Base-by-base conservation (phyloP, 1,140 invertebrate genomes). In the Trichoplusia ni region DNA sequence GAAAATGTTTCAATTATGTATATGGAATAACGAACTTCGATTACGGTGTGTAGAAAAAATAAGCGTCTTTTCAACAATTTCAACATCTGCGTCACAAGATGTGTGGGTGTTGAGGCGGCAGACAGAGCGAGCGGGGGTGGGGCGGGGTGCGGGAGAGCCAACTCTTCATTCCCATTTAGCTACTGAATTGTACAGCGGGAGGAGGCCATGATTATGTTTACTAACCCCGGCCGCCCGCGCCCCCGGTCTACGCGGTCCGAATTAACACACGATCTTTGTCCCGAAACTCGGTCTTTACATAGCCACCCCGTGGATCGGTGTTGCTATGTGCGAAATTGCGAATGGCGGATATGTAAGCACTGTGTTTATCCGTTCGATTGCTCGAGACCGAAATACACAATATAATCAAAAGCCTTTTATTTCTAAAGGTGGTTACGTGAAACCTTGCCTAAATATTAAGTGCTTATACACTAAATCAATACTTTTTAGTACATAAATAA, bases 151-250 rank as follows among this genome's bases (percentile, higher is more conserved):
- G 58, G 73, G 67, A 49, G 60, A 64, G 69, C 64, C 60, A 76
- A 76, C 80, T 85, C 79, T 86, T 85, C 80, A 82, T 82, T 86
- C 85, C 81, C 77, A 84, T 86, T 89, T 84, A 84, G 81, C 82
- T 81, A 81, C 76, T 85, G 83, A 82, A 86, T 82, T 85, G 82
- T 87, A 86, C 72, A 77, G 79, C 77, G 85, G 79, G 81, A 75
- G 80, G 79, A 78, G 79, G 76, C 82, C 84, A 86, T 81, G 82
- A 88, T 85, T 82, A 85, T 88, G 84, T 89, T 86, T 89, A 89
- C 82, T 82, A 83, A 81, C 79, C 80, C 79, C 78, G 76, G 66
- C 75, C 76, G 62, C 69, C 73, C 76, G 66, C 72, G 71, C 64
- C 66, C 80, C 71, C 67, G 75, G 67, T 75, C 74, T 81, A 76